Evolutionary conservation across 2,113 vertebrate species (phyloP), one percentile per base, ranked within the genome.

Genomic region (Alligator mississippiensis): DNA sequence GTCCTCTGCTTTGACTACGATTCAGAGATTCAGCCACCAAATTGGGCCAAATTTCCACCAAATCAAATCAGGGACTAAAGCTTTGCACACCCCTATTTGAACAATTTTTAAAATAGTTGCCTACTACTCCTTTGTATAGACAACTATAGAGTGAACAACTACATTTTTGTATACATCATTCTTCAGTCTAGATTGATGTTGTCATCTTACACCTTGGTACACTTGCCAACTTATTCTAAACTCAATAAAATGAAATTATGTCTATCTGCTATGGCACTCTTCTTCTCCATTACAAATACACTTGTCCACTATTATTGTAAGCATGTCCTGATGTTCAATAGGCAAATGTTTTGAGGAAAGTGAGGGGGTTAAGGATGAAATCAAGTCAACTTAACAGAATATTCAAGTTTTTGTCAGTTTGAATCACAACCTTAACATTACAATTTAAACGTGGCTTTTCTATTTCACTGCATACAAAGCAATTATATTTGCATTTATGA

Each of bases 401-500:
- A 14, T 64, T 62, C 90, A 90, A 95, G 68, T 24, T 24, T 96
- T 94, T 94, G 47, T 87, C 80, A 93, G 62, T 94, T 95, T 83
- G 81, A 96, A 95, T 92, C 88, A 94, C 62, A 97, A 95, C 84
- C 83, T 90, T 95, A 97, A 93, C 84, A 85, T 89, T 95, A 95
- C 95, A 97, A 97, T 97, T 97, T 96, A 97, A 97, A 95, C 77
- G 81, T 88, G 57, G 30, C 86, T 97, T 97, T 96, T 97, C 92
- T 94, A 91, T 97, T 97, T 97, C 97, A 97, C 96, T 96, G 95
- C 90, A 94, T 96, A 94, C 66, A 92, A 95, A 93, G 93, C 95
- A 96, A 97, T 97, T 98, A 96, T 93, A 90, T 95, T 96, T 98
- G 92, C 96, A 97, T 97, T 98, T 97, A 95, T 78, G 68, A 97